These are phyloP conservation scores for Neocloeon triangulifer DNA, from an alignment of 1,140 invertebrate species.

Conservation along the genomic window DNA sequence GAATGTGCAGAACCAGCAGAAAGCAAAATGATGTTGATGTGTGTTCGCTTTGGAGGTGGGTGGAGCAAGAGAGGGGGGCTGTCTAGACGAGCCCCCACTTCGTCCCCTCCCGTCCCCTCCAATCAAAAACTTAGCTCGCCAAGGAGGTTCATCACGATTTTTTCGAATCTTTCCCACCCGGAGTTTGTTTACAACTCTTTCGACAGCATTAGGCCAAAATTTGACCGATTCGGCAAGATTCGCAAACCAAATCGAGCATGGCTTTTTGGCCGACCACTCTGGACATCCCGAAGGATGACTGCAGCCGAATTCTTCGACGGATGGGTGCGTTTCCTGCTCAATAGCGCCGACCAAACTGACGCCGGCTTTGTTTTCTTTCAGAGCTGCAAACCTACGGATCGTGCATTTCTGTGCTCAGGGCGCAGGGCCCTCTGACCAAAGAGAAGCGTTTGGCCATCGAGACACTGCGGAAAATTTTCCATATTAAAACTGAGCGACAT, in stretches of 20 bases:
- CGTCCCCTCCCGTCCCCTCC: no score
- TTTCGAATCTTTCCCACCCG: no score
- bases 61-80: no score
- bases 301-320: slow-evolving; percentile 58
- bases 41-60: no score
- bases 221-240: no score
- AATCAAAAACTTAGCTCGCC: no score
- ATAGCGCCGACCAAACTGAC: slow-evolving; percentile 8
- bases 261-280: slow-evolving; percentile 45
- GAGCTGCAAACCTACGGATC: slow-evolving; percentile 79
- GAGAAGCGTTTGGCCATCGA: slow-evolving; percentile 65
- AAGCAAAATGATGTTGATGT: no score
- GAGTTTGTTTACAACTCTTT: no score
- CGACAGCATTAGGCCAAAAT: no score
- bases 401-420: slow-evolving; percentile 70
- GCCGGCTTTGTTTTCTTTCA: slow-evolving; percentile 21
- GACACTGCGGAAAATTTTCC: slow-evolving; percentile 59
- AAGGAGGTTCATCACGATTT: no score
- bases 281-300: slow-evolving; percentile 64
- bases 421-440: slow-evolving; percentile 65
- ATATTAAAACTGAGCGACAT: slow-evolving; percentile 70
- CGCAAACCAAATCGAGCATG: slow-evolving; percentile 11
- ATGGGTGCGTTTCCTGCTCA: slow-evolving; percentile 33
- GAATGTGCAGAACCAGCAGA: no score
- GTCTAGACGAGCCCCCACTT: no score